A percentile compares a stretch with the other conserved stretches of the same genome.
Conservation (phyloP, 2,113 vertebrate genomes). For the Microtus oregoni region DNA sequence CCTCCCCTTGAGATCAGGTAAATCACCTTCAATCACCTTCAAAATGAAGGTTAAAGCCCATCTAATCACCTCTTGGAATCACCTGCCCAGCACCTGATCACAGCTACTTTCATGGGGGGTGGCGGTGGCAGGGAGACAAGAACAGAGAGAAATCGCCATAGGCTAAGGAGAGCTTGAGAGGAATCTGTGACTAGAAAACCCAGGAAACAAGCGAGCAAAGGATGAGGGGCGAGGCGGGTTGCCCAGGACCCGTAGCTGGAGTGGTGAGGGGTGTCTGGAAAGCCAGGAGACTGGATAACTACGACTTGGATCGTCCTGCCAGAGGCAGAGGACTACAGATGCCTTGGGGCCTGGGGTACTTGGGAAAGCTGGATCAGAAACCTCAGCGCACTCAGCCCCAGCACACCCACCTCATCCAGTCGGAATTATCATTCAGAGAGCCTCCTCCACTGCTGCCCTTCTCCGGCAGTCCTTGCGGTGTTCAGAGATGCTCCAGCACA, state of each 20-base stretch:
- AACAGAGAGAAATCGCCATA: neutral
- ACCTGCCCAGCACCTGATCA: constrained; percentile 29
- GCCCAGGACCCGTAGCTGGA: neutral
- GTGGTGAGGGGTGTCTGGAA: neutral
- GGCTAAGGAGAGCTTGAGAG: constrained; percentile 33
- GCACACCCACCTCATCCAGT: neutral
- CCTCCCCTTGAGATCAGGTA: constrained; percentile 1
- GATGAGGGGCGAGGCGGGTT: neutral
- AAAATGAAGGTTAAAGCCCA: neutral
- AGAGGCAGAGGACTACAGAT: no score
- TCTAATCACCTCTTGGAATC: neutral
- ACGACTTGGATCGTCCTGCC: neutral
- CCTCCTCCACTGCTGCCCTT: neutral
- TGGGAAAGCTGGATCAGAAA: neutral
- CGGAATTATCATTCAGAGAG: neutral
- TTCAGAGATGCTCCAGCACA: constrained; percentile 71
- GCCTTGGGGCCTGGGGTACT: neutral
- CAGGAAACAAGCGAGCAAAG: neutral
- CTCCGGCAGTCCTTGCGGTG: neutral
- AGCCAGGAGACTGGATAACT: rapidly evolving
- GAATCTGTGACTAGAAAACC: constrained; percentile 55
- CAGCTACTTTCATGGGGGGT: constrained; percentile 27
- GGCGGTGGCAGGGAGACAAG: neutral
- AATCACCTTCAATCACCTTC: neutral
- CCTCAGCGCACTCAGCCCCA: neutral